phyloP scores from a whole-genome alignment of 1,140 invertebrate genomes.

The Ridgeia piscesae region DNA sequence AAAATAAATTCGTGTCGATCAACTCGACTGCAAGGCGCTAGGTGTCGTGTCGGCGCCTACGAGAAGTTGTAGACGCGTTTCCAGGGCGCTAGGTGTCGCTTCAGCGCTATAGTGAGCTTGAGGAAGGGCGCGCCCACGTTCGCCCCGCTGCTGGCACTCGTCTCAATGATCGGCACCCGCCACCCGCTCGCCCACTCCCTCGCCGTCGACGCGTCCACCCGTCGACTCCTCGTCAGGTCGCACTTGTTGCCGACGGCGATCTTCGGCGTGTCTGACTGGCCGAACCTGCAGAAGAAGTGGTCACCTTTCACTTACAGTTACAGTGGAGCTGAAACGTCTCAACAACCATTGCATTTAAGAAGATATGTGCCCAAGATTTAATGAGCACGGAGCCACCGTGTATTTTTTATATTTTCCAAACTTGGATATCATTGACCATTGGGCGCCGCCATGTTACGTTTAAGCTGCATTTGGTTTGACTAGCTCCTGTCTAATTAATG shows the following conservation, averaged over 20 bases:
- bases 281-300: background rate
- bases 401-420: no score
- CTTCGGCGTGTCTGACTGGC: conserved; percentile 22
- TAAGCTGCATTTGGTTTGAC: no score
- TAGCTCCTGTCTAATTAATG: no score
- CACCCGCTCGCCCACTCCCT: conserved; percentile 19
- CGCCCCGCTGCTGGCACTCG: conserved; percentile 2
- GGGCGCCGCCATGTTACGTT: no score
- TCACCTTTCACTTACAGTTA: no score
- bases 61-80: conserved; percentile 18
- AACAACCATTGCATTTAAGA: no score
- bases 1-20: background rate
- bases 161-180: conserved; percentile 19
- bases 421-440: no score
- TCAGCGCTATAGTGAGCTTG: conserved; percentile 20
- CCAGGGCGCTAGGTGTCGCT: conserved; percentile 22
- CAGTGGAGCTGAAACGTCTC: no score
- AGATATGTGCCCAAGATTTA: no score
- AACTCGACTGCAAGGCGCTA: background rate
- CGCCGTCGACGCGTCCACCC: background rate
- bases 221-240: background rate
- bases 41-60: background rate
- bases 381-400: no score
- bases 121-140: conserved; percentile 8
- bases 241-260: conserved; percentile 18